Evolutionary conservation across 2,797 vertebrate species (phyloP).

Genomic region (Dryobates pubescens): DNA sequence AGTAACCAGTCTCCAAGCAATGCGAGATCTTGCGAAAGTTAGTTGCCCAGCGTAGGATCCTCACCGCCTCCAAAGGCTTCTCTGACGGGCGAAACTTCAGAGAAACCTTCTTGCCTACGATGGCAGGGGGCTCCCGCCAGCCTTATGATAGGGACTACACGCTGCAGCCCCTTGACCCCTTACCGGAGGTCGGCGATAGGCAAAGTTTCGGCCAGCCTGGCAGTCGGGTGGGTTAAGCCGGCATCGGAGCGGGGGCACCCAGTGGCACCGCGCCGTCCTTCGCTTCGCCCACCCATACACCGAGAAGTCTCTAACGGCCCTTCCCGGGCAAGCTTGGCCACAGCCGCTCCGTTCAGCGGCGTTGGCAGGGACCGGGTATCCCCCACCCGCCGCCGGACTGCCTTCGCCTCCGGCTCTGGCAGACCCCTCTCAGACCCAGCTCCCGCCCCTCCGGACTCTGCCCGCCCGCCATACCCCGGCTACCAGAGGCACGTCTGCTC

Average conservation of each 20-base stretch:
- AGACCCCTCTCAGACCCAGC: not conserved
- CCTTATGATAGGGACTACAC: not conserved
- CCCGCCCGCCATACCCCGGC: not conserved
- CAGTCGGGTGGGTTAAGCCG: not conserved
- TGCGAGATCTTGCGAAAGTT: conserved; percentile 33
- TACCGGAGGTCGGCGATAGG: not conserved
- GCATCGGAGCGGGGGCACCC: not conserved
- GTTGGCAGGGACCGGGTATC: not conserved
- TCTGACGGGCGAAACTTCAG: not conserved
- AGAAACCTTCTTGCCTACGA: not conserved
- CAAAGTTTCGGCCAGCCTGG: not conserved
- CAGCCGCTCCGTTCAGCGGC: not conserved
- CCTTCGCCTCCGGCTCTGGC: not conserved
- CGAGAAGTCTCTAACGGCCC: not conserved
- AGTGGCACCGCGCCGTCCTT: not conserved
- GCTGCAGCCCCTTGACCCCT: not conserved
- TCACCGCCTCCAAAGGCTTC: not conserved
- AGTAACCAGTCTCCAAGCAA: not conserved
- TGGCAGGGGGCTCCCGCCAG: not conserved
- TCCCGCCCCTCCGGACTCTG: not conserved
- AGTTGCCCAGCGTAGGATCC: not conserved
- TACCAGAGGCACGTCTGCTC: not conserved
- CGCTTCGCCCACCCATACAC: not conserved
- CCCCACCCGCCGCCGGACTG: not conserved
- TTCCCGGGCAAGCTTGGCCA: not conserved